A percentile compares a stretch with the other conserved stretches of the same genome.
Evolutionary conservation across 2,888 invertebrate species (phyloP).

Genomic region (Linnaemya vulpina): DNA sequence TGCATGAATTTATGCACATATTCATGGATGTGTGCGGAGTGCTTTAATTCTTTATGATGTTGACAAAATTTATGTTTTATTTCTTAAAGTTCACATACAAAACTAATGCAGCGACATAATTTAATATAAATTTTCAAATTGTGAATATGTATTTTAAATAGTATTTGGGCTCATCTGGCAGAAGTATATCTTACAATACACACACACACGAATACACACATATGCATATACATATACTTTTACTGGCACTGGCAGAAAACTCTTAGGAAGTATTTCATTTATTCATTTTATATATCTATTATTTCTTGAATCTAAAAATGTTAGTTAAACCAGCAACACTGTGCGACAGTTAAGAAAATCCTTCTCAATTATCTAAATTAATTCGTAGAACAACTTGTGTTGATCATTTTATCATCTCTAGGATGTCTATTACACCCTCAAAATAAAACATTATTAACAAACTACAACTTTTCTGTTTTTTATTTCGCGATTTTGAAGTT

Average conservation of each 20-base stretch:
- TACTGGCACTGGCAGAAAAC: neutral
- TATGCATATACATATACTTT: neutral
- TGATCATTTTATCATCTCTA: too few species aligned
- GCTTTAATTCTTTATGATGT: neutral
- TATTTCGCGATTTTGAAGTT: too few species aligned
- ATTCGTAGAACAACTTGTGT: too few species aligned
- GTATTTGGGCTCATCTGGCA: constrained; percentile 40
- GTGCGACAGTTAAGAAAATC: too few species aligned
- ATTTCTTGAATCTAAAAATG: too few species aligned
- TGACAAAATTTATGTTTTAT: constrained; percentile 10
- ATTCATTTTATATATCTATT: too few species aligned
- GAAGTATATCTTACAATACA: constrained; percentile 2
- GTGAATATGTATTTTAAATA: neutral
- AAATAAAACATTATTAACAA: too few species aligned
- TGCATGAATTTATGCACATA: neutral
- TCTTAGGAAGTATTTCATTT: too few species aligned
- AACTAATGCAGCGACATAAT: neutral
- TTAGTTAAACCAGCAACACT: too few species aligned
- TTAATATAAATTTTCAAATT: neutral
- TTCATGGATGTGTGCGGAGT: neutral
- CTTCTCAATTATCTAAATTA: too few species aligned
- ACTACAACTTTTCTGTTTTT: too few species aligned
- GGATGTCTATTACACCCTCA: too few species aligned
- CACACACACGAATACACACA: constrained; percentile 2
- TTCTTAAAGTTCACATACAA: neutral